A percentile compares a stretch with the other conserved stretches of the same genome.
phyloP scores from a whole-genome alignment of 2,888 invertebrate genomes.

The Tipula helvola region DNA sequence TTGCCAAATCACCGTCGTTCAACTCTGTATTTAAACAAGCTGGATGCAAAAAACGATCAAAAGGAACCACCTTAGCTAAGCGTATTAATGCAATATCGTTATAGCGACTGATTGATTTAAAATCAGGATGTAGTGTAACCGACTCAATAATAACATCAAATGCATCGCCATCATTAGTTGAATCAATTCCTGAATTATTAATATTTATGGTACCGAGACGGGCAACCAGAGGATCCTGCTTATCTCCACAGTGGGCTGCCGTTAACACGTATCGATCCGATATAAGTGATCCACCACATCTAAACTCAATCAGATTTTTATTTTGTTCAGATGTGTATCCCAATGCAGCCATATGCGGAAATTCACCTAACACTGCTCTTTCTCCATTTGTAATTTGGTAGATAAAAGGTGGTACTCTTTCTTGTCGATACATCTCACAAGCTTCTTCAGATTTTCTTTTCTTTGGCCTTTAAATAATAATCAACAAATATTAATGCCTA shows the following conservation, averaged over 20 bases:
- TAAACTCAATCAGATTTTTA: background rate
- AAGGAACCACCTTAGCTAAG: constrained; percentile 14
- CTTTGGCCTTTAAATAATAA: background rate
- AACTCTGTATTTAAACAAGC: constrained; percentile 20
- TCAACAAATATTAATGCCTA: background rate
- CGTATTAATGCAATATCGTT: constrained; percentile 23
- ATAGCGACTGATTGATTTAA: constrained; percentile 12
- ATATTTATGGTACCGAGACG: constrained; percentile 16
- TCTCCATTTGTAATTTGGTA: constrained; percentile 26
- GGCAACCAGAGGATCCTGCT: constrained; percentile 10
- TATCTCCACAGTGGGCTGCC: constrained; percentile 17
- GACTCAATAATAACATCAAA: constrained; percentile 16
- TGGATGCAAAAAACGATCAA: constrained; percentile 18
- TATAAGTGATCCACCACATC: constrained; percentile 17
- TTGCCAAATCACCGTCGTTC: constrained; percentile 12
- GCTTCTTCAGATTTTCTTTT: background rate
- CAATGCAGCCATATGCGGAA: constrained; percentile 27
- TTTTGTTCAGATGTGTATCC: background rate
- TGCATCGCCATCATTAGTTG: background rate
- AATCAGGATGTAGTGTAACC: constrained; percentile 15
- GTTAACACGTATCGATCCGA: constrained; percentile 15
- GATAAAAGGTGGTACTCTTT: constrained; percentile 4
- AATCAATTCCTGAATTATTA: background rate
- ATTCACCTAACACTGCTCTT: constrained; percentile 22
- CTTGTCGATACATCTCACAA: background rate